Evolutionary conservation across 2,888 invertebrate genomes (phyloP), one percentile per base, ranked within the genome.

Genomic region (Horisme vitalbata): DNA sequence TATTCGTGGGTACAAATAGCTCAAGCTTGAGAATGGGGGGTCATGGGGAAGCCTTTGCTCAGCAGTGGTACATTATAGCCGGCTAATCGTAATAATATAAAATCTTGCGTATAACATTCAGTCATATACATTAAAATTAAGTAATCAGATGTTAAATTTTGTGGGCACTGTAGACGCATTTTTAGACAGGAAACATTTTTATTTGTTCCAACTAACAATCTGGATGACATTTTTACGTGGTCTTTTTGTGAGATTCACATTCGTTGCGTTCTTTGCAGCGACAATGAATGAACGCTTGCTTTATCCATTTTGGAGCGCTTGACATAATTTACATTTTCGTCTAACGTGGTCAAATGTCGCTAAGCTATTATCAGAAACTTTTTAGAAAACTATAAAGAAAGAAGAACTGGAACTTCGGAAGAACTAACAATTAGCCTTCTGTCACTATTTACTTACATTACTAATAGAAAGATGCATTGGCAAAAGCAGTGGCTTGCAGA

Each of bases 131-230:
- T n/a, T n/a, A n/a, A n/a, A n/a, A n/a, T n/a, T n/a, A n/a, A n/a
- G n/a, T n/a, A n/a, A n/a, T n/a, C n/a, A 1, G 1, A 6, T 18
- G 18, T 18, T 18, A 1, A n/a, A 4, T 8, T 37, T 18, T 48
- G 46, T 4, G 3, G 43, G 51, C 66, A 70, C 34, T 74, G 65
- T 79, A 52, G 70, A 65, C 41, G 44, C 46, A 24, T 49, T 41
- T 53, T 54, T 39, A 61, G 68, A 75, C 80, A 79, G 81, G 80
- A 82, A 83, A 79, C 75, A 62, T 60, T 79, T 83, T 82, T 81
- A 78, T 84, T 83, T 83, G 74, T 71, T 80, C 72, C 64, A 66
- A 55, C 64, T 62, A 69, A 68, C 67, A 65, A 71, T 75, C 73
- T 64, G 67, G 34, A 71, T 72, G 75, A 68, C 68, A 75, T 72